Conservation (phyloP, 2,113 vertebrate genomes). For the Micromys minutus region DNA sequence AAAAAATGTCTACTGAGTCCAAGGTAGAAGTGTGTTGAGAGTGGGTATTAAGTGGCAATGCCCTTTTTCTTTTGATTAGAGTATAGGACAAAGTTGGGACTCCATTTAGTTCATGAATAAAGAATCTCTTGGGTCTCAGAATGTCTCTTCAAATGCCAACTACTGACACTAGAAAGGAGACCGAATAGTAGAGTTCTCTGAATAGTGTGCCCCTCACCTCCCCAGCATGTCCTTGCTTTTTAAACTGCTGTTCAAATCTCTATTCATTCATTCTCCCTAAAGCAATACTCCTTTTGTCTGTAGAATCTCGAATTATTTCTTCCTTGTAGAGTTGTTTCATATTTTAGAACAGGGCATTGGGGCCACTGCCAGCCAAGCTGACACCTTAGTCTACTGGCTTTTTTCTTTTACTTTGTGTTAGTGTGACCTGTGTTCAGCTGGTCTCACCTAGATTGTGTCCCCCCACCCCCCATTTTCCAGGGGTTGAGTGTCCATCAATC, state of each 20-base stretch:
- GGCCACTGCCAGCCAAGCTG: not conserved
- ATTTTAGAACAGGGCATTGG: not conserved
- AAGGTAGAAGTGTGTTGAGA: not conserved
- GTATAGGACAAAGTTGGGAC: not conserved
- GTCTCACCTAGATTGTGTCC: not conserved
- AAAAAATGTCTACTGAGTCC: not conserved
- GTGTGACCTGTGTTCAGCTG: not conserved
- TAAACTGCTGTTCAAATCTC: not conserved
- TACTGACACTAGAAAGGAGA: not conserved
- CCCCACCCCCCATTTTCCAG: too few species aligned
- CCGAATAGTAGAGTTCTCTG: not conserved
- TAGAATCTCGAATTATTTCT: constrained; percentile 27
- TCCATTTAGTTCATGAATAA: not conserved
- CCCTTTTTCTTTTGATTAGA: not conserved
- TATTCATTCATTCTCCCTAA: not conserved
- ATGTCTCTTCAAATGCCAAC: not conserved
- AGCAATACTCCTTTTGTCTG: not conserved
- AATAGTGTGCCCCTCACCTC: not conserved
- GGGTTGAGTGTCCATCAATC: fast-evolving
- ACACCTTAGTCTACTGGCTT: not conserved
- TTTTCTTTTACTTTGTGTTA: not conserved
- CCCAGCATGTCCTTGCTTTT: not conserved
- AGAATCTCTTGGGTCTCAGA: not conserved
- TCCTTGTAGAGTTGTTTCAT: constrained; percentile 16
- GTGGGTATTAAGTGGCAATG: not conserved